A percentile compares a stretch with the other conserved stretches of the same genome.
These are phyloP conservation scores for Edolisoma coerulescens DNA, from an alignment of 2,113 vertebrate species.

Conservation along the genomic window DNA sequence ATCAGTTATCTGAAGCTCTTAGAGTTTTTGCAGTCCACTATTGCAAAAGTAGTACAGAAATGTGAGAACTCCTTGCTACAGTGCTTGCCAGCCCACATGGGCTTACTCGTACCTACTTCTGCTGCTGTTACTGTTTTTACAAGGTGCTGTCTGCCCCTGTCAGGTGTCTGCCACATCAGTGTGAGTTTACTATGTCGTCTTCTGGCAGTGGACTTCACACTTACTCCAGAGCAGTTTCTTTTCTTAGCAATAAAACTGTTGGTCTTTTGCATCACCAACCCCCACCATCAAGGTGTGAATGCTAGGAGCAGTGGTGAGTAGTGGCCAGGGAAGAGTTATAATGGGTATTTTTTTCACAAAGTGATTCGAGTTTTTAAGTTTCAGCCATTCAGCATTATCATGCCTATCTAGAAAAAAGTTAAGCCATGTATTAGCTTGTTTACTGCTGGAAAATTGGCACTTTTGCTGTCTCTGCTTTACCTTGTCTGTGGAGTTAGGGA, in stretches of 20 bases:
- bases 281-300: background rate
- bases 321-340: background rate
- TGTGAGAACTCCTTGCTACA: background rate
- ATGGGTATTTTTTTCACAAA: background rate
- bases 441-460: background rate
- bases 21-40: background rate
- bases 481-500: background rate
- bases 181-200: background rate
- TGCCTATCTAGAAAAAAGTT: background rate
- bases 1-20: background rate
- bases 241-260: background rate
- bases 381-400: background rate
- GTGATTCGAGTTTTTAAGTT: background rate
- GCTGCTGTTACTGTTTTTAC: background rate
- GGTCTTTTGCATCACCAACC: background rate
- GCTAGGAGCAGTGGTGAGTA: background rate
- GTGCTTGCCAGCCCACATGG: background rate
- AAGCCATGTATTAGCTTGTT: background rate
- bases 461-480: background rate
- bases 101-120: background rate
- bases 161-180: background rate
- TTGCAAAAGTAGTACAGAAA: background rate
- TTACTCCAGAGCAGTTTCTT: background rate
- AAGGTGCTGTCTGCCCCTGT: background rate
- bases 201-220: background rate